Evolutionary conservation across 2,888 invertebrate genomes (phyloP).

Genomic region (Leptinotarsa peninsularis): DNA sequence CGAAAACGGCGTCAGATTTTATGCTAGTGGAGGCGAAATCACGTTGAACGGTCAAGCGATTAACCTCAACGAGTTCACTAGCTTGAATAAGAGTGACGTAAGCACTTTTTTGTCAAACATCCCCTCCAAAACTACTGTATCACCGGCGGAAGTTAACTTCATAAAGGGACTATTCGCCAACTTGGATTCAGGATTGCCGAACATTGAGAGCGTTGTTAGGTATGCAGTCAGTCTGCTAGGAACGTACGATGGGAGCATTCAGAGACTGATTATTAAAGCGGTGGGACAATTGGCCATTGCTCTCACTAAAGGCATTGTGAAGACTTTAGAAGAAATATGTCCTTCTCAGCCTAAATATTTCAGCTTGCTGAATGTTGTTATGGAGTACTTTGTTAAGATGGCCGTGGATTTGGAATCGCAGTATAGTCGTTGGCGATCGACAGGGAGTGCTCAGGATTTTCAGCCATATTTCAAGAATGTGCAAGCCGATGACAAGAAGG

Average conservation of each 20-base stretch:
- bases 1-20: conserved; percentile 64
- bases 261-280: conserved; percentile 29
- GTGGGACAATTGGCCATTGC: conserved; percentile 29
- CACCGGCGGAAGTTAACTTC: conserved; percentile 24
- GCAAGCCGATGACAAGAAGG: conserved; percentile 30
- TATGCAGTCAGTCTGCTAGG: conserved; percentile 26
- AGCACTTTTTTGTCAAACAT: conserved; percentile 48
- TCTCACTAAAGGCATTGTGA: conserved; percentile 17
- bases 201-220: conserved; percentile 22
- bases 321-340: conserved; percentile 43
- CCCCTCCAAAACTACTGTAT: conserved; percentile 30
- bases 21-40: conserved; percentile 55
- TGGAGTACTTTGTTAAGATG: conserved; percentile 37
- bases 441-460: conserved; percentile 41
- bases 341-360: conserved; percentile 33
- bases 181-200: conserved; percentile 30
- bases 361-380: conserved; percentile 32
- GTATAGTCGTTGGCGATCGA: conserved; percentile 44
- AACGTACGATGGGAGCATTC: conserved; percentile 24
- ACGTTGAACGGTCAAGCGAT: conserved; percentile 55
- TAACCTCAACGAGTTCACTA: conserved; percentile 55
- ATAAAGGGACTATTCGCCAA: conserved; percentile 25
- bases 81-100: conserved; percentile 50
- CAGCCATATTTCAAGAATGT: conserved; percentile 42
- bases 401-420: conserved; percentile 43